Base-by-base conservation (phyloP, 2,888 invertebrate species). In the Periphyllus acericola region DNA sequence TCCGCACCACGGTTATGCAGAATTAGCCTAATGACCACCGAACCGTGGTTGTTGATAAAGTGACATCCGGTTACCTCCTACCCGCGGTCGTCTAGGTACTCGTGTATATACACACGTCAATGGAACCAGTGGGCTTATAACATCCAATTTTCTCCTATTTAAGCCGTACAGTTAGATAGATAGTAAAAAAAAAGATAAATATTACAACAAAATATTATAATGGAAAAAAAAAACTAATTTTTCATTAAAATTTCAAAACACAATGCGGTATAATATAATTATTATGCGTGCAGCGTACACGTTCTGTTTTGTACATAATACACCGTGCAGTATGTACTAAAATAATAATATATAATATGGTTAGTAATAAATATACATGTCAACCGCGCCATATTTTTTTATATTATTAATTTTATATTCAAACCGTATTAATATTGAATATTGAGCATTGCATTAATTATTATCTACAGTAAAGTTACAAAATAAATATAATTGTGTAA, bases 11-110 rank as follows among this genome's bases (percentile, higher is more conserved):
- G 52, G 25, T 60, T 79, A 79, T 79, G 55, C 79, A 14, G 36
- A 36, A 79, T 79, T 79, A 60, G 79, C 32, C 21, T 79, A 79
- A 79, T 79, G 60, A 79, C 52, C 32, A 29, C 19, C 55, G 55
- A 14, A 55, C 79, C 60, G n/a, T 60, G 34, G 79, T 17, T 60
- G 34, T 79, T 60, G 55, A 79, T 79, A 55, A 55, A 79, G 60
- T 79, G 36, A 79, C 79, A 60, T 79, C 79, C 79, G 79, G 79
- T 79, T 79, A 60, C 79, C 79, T 79, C 34, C 55, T n/a, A n/a
- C 60, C 34, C 6, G 34, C n/a, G n/a, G n/a, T 25, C 25, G n/a
- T 36, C 34, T 36, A n/a, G 25, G 17, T 60, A 79, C 60, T 32
- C 79, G 17, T 66, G n/a, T 66, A n/a, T 9, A 8, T n/a, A n/a